Evolutionary conservation across 2,888 invertebrate species (phyloP).

Genomic region (Crocallis elinguaria): DNA sequence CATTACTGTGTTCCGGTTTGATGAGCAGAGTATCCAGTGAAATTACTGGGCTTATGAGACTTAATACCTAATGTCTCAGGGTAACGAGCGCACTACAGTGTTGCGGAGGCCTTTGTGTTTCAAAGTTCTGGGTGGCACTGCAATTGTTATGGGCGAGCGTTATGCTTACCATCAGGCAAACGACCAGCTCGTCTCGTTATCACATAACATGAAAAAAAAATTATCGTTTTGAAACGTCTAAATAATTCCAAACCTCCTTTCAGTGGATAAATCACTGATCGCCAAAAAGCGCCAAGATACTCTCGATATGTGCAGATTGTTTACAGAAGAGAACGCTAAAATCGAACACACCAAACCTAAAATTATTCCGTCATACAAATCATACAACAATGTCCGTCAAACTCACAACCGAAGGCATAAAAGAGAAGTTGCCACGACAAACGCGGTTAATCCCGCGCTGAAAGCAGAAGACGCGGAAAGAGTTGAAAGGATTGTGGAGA

Average conservation of each 20-base stretch:
- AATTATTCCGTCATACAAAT: constrained; percentile 27
- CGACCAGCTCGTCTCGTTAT: too few relatives aligned
- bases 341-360: constrained; percentile 25
- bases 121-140: too few relatives aligned
- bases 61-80: too few relatives aligned
- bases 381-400: constrained; percentile 6
- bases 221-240: not conserved
- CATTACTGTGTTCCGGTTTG: too few relatives aligned
- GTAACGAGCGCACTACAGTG: too few relatives aligned
- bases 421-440: constrained; percentile 13
- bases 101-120: too few relatives aligned
- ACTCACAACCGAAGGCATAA: not conserved
- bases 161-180: too few relatives aligned
- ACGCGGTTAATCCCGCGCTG: constrained; percentile 42
- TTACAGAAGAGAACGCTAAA: constrained; percentile 56
- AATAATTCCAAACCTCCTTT: not conserved
- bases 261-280: constrained; percentile 66
- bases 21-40: too few relatives aligned
- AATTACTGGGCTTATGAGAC: too few relatives aligned
- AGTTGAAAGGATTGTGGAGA: constrained; percentile 67
- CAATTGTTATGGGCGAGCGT: too few relatives aligned
- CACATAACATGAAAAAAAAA: too few relatives aligned
- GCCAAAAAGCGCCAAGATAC: constrained; percentile 70
- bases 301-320: constrained; percentile 69
- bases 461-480: constrained; percentile 50